Percentiles rank a stretch among this genome's conserved stretches.
These are phyloP conservation scores for Drosophila simulans DNA, from an alignment of 1,140 invertebrate genomes.

Conservation along the genomic window DNA sequence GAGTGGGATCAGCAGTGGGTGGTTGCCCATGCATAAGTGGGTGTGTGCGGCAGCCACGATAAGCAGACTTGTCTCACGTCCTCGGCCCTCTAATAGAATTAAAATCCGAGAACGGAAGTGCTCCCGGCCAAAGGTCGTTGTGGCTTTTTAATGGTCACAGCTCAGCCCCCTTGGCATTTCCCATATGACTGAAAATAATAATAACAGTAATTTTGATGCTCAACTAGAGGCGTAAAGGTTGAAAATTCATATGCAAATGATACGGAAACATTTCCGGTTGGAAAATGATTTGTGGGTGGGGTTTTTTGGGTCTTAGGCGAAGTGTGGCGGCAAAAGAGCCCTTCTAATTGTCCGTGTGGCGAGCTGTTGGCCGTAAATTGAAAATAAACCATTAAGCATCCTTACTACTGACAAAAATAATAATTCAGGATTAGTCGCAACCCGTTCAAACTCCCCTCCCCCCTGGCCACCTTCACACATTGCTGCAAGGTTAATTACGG, in stretches of 20 bases:
- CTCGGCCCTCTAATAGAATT: slow-evolving; percentile 68
- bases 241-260: slow-evolving; percentile 84
- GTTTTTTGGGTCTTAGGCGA: no score
- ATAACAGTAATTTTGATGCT: slow-evolving; percentile 81
- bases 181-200: slow-evolving; percentile 82
- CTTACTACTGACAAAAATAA: slow-evolving; percentile 66
- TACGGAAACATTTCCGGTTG: slow-evolving; percentile 52
- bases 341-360: slow-evolving; percentile 53
- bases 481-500: slow-evolving; percentile 74
- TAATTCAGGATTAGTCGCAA: slow-evolving; percentile 78
- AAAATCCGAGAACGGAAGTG: slow-evolving; percentile 71
- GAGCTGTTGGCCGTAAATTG: slow-evolving; percentile 64
- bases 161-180: slow-evolving; percentile 27
- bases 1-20: background rate
- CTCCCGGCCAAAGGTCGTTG: slow-evolving; percentile 72
- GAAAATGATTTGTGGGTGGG: background rate
- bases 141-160: slow-evolving; percentile 68
- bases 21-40: slow-evolving; percentile 1
- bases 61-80: slow-evolving; percentile 50
- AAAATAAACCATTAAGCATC: slow-evolving; percentile 78
- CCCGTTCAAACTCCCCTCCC: slow-evolving; percentile 44
- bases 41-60: slow-evolving; percentile 46
- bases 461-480: background rate
- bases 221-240: slow-evolving; percentile 68
- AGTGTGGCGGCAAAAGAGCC: slow-evolving; percentile 11